phyloP scores from a whole-genome alignment of 2,797 vertebrate genomes.

The Hapalemur alaotrensis region DNA sequence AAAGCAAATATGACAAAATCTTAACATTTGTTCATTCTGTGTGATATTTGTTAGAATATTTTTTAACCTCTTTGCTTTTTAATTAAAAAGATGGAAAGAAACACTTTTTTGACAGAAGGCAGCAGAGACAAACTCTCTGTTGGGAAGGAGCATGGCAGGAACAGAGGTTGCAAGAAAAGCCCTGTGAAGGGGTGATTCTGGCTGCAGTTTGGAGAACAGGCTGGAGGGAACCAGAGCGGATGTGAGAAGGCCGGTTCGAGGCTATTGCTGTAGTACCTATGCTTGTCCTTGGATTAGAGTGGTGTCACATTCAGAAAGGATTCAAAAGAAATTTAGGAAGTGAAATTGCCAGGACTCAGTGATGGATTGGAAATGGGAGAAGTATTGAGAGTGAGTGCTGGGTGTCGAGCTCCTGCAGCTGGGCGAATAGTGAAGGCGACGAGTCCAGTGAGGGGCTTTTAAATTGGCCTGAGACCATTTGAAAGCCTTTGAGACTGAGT shows the following conservation, averaged over 20 bases:
- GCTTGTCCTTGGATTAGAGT: no score
- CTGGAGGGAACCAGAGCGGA: neutral
- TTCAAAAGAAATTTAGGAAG: neutral
- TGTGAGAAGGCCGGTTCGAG: neutral
- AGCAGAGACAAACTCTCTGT: neutral
- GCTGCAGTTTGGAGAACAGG: neutral
- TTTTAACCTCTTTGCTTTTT: neutral
- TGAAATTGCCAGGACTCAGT: neutral
- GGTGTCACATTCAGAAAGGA: neutral
- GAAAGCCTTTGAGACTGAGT: neutral
- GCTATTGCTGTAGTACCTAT: rapidly evolving
- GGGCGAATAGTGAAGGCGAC: neutral
- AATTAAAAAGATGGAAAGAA: neutral
- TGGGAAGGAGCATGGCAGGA: neutral
- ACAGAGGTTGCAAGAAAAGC: rapidly evolving
- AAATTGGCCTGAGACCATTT: neutral
- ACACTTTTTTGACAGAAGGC: neutral
- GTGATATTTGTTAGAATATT: neutral
- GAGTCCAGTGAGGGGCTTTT: neutral
- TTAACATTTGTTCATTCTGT: neutral
- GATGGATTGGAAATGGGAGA: neutral
- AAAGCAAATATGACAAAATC: neutral
- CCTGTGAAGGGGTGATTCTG: neutral
- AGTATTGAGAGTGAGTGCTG: neutral
- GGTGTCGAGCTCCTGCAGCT: rapidly evolving